These are phyloP conservation scores for Homarus gammarus DNA, from an alignment of 2,888 invertebrate genomes.

Conservation along the genomic window DNA sequence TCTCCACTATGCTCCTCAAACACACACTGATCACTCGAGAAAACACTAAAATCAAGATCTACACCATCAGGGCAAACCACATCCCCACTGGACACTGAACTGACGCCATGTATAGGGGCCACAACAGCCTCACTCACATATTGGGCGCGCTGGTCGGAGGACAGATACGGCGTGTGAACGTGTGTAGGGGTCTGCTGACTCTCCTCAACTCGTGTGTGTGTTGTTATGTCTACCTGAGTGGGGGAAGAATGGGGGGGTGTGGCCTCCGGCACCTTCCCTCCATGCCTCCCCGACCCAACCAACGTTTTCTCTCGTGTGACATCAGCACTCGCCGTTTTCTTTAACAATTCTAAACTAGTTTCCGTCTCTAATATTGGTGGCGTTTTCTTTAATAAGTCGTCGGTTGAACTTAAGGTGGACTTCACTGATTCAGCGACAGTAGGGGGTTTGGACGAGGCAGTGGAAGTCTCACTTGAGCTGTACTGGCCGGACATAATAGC, in stretches of 20 bases:
- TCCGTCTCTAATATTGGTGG: not conserved
- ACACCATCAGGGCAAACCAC: constrained; percentile 46
- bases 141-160: constrained; percentile 21
- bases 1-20: constrained; percentile 29
- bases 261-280: constrained; percentile 55
- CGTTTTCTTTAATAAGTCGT: constrained; percentile 50
- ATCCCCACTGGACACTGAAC: not conserved
- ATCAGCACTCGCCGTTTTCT: constrained; percentile 35
- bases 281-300: constrained; percentile 40
- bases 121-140: constrained; percentile 10
- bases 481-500: constrained; percentile 58
- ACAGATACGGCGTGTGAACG: constrained; percentile 22
- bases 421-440: constrained; percentile 23
- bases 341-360: constrained; percentile 11
- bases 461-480: constrained; percentile 42
- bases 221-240: constrained; percentile 69
- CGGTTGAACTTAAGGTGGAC: constrained; percentile 33
- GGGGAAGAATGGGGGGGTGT: constrained; percentile 44
- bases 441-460: constrained; percentile 36
- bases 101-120: not conserved
- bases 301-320: constrained; percentile 52
- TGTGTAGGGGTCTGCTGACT: constrained; percentile 38
- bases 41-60: constrained; percentile 51
- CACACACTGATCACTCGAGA: constrained; percentile 7
- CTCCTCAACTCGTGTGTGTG: constrained; percentile 36